A percentile compares a stretch with the other conserved stretches of the same genome.
phyloP scores from a whole-genome alignment of 2,113 vertebrate species.

The Solea senegalensis region DNA sequence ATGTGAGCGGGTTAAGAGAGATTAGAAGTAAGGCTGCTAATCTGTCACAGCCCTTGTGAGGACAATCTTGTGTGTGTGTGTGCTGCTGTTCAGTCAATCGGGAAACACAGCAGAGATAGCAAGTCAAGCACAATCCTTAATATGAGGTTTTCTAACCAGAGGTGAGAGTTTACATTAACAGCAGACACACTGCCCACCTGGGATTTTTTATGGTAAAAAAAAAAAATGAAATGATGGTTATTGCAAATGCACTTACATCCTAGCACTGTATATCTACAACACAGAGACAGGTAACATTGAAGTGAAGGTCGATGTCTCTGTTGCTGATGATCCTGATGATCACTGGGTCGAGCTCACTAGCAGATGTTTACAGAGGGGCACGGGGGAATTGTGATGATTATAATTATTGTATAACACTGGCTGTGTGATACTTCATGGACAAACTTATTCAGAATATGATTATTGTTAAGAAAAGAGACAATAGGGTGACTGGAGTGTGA shows the following conservation, averaged over 20 bases:
- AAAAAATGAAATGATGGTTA: neutral
- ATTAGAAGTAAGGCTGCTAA: slow-evolving; percentile 24
- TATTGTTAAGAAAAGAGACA: too few relatives aligned
- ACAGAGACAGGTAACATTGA: too few relatives aligned
- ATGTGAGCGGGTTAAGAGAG: slow-evolving; percentile 8
- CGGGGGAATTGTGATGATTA: neutral
- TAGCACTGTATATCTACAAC: too few relatives aligned
- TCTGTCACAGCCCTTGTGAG: slow-evolving; percentile 11
- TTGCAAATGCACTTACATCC: too few relatives aligned
- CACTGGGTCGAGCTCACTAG: neutral
- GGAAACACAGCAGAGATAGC: neutral
- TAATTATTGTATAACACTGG: neutral
- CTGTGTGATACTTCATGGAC: too few relatives aligned
- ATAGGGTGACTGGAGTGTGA: too few relatives aligned
- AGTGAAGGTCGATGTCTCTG: too few relatives aligned
- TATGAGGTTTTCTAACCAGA: neutral
- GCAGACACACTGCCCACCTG: neutral
- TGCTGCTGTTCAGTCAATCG: neutral
- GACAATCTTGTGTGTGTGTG: slow-evolving; percentile 6
- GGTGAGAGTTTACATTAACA: neutral
- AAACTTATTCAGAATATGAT: too few relatives aligned
- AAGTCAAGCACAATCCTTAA: too few relatives aligned
- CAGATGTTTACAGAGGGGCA: neutral
- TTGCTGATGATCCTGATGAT: neutral
- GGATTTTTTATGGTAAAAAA: neutral